Evolutionary conservation across 2,113 vertebrate genomes (phyloP).

Genomic region (Syrrhaptes paradoxus): DNA sequence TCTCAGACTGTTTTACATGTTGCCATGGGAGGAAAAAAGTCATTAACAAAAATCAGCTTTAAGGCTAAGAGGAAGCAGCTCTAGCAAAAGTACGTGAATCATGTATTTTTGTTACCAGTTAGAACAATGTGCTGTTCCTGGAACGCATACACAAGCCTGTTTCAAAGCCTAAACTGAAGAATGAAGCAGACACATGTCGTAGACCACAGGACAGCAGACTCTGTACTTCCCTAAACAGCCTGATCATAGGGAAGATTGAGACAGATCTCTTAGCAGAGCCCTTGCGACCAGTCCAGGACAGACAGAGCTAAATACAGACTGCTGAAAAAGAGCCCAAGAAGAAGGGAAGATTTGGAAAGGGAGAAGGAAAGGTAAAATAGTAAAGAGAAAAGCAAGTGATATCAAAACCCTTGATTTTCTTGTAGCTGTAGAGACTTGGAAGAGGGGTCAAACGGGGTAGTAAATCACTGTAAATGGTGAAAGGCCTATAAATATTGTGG

Average conservation of each 20-base stretch:
- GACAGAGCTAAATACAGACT: not conserved
- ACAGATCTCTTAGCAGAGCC: not conserved
- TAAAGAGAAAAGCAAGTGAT: not conserved
- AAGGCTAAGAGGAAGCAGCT: slow-evolving; percentile 21
- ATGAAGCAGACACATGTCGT: not conserved
- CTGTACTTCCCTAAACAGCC: not conserved
- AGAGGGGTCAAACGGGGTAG: not conserved
- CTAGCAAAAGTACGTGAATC: not conserved
- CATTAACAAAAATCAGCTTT: slow-evolving; percentile 30
- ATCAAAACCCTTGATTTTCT: not conserved
- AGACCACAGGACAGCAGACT: not conserved
- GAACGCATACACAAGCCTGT: not conserved
- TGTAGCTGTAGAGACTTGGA: not conserved
- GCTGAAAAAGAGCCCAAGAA: not conserved
- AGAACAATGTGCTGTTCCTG: slow-evolving; percentile 29
- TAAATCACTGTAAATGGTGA: slow-evolving; percentile 36
- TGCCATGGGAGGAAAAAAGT: not conserved
- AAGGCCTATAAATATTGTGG: slow-evolving; percentile 13
- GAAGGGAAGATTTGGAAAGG: not conserved
- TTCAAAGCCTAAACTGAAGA: not conserved
- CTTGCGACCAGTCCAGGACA: not conserved
- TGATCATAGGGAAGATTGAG: not conserved
- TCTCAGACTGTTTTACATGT: not conserved
- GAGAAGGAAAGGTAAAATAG: not conserved
- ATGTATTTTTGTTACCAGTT: not conserved